A percentile compares a stretch with the other conserved stretches of the same genome.
These are phyloP conservation scores for Sebastes nivosus DNA, from an alignment of 2,797 vertebrate species.

Conservation along the genomic window DNA sequence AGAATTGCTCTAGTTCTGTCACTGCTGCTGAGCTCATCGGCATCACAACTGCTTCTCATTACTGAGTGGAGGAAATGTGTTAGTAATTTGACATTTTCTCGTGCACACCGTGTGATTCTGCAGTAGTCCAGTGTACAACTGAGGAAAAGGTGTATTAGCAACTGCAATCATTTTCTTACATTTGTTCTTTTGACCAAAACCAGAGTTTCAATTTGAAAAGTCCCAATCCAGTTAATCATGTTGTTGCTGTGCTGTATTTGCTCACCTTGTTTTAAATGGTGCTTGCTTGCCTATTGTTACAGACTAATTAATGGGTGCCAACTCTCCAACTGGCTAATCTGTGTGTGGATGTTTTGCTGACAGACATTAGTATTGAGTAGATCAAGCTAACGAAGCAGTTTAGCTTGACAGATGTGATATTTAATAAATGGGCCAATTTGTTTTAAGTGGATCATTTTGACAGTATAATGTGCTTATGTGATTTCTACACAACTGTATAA, in stretches of 20 bases:
- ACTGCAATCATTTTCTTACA: neutral
- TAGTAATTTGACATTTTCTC: neutral
- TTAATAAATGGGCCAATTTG: constrained; percentile 12
- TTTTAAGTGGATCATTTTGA: constrained; percentile 16
- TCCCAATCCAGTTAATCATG: neutral
- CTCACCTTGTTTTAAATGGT: neutral
- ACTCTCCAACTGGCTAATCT: constrained; percentile 3
- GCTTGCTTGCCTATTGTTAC: neutral
- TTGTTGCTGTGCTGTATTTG: neutral
- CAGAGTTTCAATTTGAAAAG: neutral
- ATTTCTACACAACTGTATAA: neutral
- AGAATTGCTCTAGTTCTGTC: constrained; percentile 13
- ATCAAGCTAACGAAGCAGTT: constrained; percentile 17
- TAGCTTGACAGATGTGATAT: constrained; percentile 4
- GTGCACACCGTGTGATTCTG: neutral
- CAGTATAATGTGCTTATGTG: neutral
- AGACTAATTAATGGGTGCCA: neutral
- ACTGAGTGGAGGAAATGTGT: neutral
- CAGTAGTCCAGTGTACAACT: neutral
- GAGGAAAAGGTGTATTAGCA: neutral
- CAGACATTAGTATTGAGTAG: neutral
- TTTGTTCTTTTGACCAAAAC: neutral
- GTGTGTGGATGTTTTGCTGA: neutral
- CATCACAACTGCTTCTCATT: neutral
- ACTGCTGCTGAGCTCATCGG: neutral